Conservation (phyloP, 37 sponge, comb jelly and placozoan genomes). For the Cliona cf. orientalis region DNA sequence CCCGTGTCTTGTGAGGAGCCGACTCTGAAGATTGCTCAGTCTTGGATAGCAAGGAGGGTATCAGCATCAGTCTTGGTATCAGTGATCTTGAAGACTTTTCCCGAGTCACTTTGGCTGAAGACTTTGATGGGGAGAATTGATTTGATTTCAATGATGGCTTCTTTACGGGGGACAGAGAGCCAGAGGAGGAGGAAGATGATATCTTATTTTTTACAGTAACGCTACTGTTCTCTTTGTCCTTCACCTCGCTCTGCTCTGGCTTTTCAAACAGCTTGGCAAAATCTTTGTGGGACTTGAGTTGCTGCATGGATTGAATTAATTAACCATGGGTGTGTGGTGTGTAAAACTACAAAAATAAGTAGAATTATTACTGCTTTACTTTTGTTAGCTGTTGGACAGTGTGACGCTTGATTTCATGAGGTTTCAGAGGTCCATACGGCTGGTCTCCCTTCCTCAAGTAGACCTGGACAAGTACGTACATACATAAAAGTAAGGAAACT, state of each 20-base stretch:
- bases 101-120: no score
- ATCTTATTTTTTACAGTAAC: neutral
- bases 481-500: neutral
- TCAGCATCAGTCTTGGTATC: no score
- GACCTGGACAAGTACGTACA: constrained; percentile 26
- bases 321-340: neutral
- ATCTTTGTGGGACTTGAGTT: neutral
- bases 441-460: constrained; percentile 2
- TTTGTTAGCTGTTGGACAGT: constrained; percentile 31
- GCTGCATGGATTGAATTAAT: neutral
- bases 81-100: no score
- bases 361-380: neutral
- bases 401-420: constrained; percentile 62
- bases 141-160: no score
- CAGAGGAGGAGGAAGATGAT: no score
- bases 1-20: no score
- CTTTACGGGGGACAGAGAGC: no score
- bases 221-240: neutral
- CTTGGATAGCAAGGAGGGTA: no score
- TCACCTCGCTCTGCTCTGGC: neutral
- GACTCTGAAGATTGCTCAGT: no score
- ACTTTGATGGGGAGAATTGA: no score
- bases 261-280: neutral
- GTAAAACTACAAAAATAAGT: neutral
- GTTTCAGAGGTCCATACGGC: constrained; percentile 46